Percentiles rank a stretch among this genome's conserved stretches.
Conservation (phyloP, 2,888 invertebrate genomes). For the Pammene fasciana region DNA sequence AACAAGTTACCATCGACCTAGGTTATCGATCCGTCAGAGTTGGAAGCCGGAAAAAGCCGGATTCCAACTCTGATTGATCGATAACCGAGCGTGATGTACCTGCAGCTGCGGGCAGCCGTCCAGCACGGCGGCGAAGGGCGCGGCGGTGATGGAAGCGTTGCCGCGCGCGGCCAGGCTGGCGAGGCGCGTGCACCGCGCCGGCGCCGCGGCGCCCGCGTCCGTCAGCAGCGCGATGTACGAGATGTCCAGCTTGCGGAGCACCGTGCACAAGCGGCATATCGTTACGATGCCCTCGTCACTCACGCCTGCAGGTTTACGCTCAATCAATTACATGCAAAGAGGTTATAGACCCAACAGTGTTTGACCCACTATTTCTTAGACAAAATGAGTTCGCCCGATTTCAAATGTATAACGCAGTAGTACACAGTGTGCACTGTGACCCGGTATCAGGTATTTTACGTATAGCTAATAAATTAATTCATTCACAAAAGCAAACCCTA, state of each 20-base stretch:
- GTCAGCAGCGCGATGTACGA: constrained; percentile 67
- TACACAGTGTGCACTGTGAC: no score
- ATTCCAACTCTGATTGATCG: no score
- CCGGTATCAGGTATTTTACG: no score
- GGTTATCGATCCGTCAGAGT: no score
- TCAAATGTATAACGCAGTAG: no score
- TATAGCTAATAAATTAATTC: no score
- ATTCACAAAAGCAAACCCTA: no score
- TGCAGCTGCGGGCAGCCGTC: constrained; percentile 57
- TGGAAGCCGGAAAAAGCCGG: no score
- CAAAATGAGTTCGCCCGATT: no score
- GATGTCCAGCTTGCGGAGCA: constrained; percentile 61
- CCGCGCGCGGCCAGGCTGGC: constrained; percentile 56
- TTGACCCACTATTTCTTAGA: no score
- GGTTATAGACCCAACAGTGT: not conserved
- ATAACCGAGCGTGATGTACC: constrained; percentile 49
- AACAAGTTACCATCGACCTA: no score
- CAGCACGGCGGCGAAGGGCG: constrained; percentile 56
- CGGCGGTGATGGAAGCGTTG: constrained; percentile 58
- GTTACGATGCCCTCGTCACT: constrained; percentile 65
- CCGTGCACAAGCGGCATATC: constrained; percentile 59
- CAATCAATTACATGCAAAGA: not conserved
- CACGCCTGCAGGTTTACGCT: constrained; percentile 55
- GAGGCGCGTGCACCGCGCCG: constrained; percentile 54
- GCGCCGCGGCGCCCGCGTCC: constrained; percentile 57